phyloP scores from a whole-genome alignment of 2,797 vertebrate genomes.

The Diceros bicornis region DNA sequence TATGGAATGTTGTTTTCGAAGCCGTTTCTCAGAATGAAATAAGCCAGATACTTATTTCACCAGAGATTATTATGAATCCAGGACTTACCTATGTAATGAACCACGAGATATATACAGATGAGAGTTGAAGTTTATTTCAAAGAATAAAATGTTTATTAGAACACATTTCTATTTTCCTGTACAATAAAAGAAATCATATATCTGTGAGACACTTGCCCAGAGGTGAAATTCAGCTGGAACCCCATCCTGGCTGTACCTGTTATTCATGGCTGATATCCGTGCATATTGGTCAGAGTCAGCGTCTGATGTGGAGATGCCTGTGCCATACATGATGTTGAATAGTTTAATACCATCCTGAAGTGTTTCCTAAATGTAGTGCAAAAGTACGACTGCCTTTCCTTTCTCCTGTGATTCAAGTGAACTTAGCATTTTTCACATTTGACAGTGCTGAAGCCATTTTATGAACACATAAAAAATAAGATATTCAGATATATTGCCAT shows the following conservation, averaged over 20 bases:
- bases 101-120: neutral
- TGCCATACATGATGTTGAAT: neutral
- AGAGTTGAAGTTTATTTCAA: slow-evolving; percentile 64
- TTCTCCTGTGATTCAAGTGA: neutral
- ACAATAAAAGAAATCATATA: neutral
- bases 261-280: neutral
- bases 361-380: neutral
- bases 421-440: neutral
- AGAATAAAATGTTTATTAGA: slow-evolving; percentile 56
- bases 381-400: neutral
- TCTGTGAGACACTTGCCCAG: neutral
- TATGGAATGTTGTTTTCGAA: neutral
- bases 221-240: neutral
- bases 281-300: neutral
- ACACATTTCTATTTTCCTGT: slow-evolving; percentile 3
- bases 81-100: neutral
- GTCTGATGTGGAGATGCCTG: neutral
- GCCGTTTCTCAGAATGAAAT: neutral
- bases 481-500: neutral
- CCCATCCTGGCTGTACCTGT: neutral
- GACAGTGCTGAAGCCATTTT: neutral
- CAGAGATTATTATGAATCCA: neutral
- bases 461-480: neutral
- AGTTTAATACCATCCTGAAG: neutral
- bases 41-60: neutral